Conservation (phyloP, 2,797 vertebrate genomes). For the Monodelphis domestica region DNA sequence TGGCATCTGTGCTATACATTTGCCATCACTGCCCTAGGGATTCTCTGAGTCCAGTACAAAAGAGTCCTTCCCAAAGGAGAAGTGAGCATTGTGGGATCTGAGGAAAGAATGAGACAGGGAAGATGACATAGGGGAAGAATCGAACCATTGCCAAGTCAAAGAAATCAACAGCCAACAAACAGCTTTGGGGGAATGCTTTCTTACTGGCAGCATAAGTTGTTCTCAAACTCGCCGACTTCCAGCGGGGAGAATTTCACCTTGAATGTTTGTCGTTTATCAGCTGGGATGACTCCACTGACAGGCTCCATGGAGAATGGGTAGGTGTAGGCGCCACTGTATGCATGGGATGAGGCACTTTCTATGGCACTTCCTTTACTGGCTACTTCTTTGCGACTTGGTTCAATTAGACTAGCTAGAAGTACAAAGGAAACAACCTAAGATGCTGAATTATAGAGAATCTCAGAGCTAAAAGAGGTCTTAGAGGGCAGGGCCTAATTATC, state of each 20-base stretch:
- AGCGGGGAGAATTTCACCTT: slow-evolving; percentile 88
- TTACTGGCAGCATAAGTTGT: slow-evolving; percentile 92
- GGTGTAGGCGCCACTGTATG: slow-evolving; percentile 26
- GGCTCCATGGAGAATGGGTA: slow-evolving; percentile 88
- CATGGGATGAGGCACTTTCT: slow-evolving; percentile 73
- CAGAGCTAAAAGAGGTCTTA: not conserved
- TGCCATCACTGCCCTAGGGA: not conserved
- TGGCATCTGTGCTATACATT: too few species aligned
- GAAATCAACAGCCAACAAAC: not conserved
- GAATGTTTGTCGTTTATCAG: slow-evolving; percentile 85
- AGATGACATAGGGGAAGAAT: not conserved
- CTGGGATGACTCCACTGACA: slow-evolving; percentile 82
- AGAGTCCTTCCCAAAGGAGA: not conserved
- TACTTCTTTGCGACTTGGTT: slow-evolving; percentile 8
- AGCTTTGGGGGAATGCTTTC: not conserved
- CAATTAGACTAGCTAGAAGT: not conserved
- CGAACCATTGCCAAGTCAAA: not conserved
- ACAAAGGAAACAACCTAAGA: not conserved
- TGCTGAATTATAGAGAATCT: not conserved
- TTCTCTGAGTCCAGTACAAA: not conserved
- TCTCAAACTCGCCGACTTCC: slow-evolving; percentile 86
- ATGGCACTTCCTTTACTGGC: slow-evolving; percentile 67
- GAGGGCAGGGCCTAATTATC: not conserved
- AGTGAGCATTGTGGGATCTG: not conserved
- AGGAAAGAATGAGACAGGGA: not conserved